These are phyloP conservation scores for Gila orcuttii DNA, from an alignment of 2,113 vertebrate species.

Conservation along the genomic window DNA sequence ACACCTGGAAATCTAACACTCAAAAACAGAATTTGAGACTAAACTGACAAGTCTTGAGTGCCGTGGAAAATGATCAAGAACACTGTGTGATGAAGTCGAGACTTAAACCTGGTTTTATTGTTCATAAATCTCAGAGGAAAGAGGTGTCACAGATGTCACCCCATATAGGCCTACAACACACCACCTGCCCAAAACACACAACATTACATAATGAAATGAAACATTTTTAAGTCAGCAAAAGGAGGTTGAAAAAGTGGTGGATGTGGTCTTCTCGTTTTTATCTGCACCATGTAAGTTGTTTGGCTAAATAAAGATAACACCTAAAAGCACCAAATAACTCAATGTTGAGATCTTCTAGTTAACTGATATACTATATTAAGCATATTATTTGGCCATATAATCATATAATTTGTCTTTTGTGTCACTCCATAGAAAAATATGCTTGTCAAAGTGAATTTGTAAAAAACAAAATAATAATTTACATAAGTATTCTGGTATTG, in stretches of 20 bases:
- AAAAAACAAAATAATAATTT: too few species aligned
- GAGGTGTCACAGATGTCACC: too few species aligned
- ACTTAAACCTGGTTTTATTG: background rate
- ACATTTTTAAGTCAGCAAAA: background rate
- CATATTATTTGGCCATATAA: background rate
- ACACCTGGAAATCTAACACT: conserved; percentile 7
- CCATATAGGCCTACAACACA: background rate
- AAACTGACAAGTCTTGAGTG: conserved; percentile 15
- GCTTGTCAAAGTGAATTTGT: background rate
- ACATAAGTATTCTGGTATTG: too few species aligned
- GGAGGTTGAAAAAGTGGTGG: background rate
- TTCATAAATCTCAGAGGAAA: background rate
- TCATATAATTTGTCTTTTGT: background rate
- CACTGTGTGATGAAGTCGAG: background rate
- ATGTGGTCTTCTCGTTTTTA: background rate
- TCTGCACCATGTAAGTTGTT: too few species aligned
- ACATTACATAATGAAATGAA: background rate
- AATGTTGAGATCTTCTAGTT: background rate
- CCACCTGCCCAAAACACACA: background rate
- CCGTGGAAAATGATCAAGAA: background rate
- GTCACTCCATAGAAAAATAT: background rate
- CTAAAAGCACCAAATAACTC: background rate
- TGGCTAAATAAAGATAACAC: background rate
- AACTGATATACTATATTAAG: background rate
- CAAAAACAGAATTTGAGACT: conserved; percentile 12